A percentile compares a stretch with the other conserved stretches of the same genome.
phyloP scores from a whole-genome alignment of 2,113 vertebrate genomes.

The Isichthys henryi region DNA sequence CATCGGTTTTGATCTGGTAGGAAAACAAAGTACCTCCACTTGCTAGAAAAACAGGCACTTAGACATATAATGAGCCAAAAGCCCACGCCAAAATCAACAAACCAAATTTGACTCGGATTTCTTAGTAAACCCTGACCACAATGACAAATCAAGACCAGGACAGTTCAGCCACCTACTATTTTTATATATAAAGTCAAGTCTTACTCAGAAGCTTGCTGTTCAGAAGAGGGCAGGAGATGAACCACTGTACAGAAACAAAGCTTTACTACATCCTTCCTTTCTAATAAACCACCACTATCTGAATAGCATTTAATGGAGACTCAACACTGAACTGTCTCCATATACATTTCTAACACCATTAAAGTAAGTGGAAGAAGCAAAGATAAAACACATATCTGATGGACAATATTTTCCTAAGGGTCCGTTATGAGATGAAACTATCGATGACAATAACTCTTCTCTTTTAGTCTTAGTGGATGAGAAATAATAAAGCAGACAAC shows the following conservation, averaged over 20 bases:
- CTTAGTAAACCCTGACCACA: not conserved
- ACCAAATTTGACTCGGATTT: not conserved
- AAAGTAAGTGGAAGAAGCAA: not conserved
- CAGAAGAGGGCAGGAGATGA: not conserved
- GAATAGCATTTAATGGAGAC: not conserved
- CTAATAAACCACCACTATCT: not conserved
- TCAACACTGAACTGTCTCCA: not conserved
- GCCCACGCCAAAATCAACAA: not conserved
- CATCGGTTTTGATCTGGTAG: not conserved
- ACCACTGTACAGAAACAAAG: not conserved
- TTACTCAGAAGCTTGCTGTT: not conserved
- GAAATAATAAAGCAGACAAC: not conserved
- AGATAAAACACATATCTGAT: not conserved
- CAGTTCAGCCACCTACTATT: not conserved
- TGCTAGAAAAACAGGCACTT: not conserved
- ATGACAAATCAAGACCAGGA: not conserved
- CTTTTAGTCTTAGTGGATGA: not conserved
- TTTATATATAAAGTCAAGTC: not conserved
- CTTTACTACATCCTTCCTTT: not conserved
- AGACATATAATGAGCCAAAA: not conserved
- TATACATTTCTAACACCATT: not conserved
- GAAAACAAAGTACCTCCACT: not conserved
- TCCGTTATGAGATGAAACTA: not conserved
- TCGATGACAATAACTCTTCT: not conserved
- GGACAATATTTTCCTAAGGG: not conserved